Base-by-base conservation (phyloP, 1,140 invertebrate genomes). In the Chironomus tepperi region DNA sequence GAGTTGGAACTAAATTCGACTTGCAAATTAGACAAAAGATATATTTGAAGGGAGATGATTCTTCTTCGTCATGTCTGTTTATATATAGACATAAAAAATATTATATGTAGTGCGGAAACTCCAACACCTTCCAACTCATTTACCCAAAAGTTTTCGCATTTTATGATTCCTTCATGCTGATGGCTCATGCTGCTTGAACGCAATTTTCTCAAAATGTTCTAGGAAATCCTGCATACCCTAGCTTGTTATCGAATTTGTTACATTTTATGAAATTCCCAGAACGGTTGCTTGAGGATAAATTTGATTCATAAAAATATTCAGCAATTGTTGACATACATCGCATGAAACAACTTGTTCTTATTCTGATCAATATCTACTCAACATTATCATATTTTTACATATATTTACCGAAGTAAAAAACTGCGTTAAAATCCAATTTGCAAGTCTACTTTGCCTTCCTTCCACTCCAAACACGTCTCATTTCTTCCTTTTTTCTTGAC, bases 121-220 rank as follows among this genome's bases (percentile, higher is more conserved):
- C 24, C 18, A 74, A 34, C 34, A 18, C 73, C 42, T 19, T 74
- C 42, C 18, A 34, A 43, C 12, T 19, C 42, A 74, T 74, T 74
- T 47, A 9, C 34, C 42, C 24, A 42, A 74, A 18, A 18, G 21
- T 43, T 42, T 12, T 42, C 24, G 8, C 18, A 8, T 73, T 21
- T n/a, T 73, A 73, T n/a, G 18, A 73, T 16, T n/a, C 9, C n/a
- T 57, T 57, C 12, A n/a, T 47, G 43, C 43, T 47, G 43, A 10
- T 57, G 47, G 12, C n/a, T 12, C 47, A 57, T 57, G 12, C 47
- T n/a, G 24, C 24, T 34, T 34, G 24, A 57, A 57, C 47, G n/a
- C 47, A n/a, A 5, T 47, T 47, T 47, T 57, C 47, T 57, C 47
- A 34, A 34, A 34, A 34, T 34, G 24, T 34, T 34, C 24, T 34